These are phyloP conservation scores for Bradypus variegatus DNA, from an alignment of 2,797 vertebrate genomes.

Conservation along the genomic window DNA sequence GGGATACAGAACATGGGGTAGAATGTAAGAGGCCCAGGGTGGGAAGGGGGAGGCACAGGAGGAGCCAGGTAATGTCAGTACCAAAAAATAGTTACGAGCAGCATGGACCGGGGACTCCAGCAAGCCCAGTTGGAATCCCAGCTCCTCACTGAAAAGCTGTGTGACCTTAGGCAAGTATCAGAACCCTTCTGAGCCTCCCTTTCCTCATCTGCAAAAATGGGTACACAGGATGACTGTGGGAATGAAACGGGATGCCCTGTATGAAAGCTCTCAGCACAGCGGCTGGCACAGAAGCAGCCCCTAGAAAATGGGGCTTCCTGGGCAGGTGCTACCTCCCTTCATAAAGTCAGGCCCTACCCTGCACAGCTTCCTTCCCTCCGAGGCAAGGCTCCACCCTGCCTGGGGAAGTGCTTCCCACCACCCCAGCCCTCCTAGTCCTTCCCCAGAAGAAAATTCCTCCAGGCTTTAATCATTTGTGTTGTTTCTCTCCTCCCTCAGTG, in stretches of 20 bases:
- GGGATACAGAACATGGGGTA: background rate
- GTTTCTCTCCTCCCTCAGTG: background rate
- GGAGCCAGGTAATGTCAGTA: background rate
- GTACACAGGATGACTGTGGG: background rate
- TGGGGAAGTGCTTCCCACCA: background rate
- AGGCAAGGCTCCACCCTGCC: fast-evolving
- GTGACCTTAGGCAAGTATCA: background rate
- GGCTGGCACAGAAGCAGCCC: fast-evolving
- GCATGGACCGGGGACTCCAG: fast-evolving
- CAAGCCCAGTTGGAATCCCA: background rate
- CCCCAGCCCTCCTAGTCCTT: background rate
- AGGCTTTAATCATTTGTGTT: background rate
- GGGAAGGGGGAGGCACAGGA: fast-evolving
- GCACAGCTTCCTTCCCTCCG: too few relatives aligned
- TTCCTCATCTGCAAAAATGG: background rate
- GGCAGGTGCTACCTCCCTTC: background rate
- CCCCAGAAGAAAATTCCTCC: background rate
- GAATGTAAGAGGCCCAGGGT: background rate
- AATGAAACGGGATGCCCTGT: background rate
- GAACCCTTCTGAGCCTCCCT: background rate
- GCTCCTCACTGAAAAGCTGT: background rate
- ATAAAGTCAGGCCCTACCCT: background rate
- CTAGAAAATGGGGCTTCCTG: background rate
- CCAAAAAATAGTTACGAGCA: too few relatives aligned
- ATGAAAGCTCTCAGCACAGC: background rate